phyloP scores from a whole-genome alignment of 2,888 invertebrate genomes.

The Drosophila yooni region DNA sequence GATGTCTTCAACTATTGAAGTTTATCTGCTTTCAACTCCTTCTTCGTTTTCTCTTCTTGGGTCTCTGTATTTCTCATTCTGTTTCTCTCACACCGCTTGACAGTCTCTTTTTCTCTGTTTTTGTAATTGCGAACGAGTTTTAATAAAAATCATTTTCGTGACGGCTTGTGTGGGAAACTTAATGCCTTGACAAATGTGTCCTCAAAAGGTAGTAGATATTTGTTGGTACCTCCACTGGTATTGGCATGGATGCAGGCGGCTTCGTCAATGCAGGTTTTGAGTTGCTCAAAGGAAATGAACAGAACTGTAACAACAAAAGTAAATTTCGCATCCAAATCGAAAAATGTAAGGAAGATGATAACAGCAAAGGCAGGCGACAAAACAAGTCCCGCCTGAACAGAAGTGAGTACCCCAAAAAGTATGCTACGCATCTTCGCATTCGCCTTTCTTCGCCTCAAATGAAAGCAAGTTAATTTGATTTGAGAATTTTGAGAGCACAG shows the following conservation, averaged over 20 bases:
- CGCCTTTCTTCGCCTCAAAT: slow-evolving; percentile 53
- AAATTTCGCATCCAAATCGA: slow-evolving; percentile 55
- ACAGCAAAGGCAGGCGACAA: slow-evolving; percentile 17
- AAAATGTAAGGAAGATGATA: slow-evolving; percentile 3
- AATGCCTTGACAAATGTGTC: slow-evolving; percentile 52
- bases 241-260: slow-evolving; percentile 32
- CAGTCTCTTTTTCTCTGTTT: background rate
- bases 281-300: slow-evolving; percentile 74
- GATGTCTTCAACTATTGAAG: background rate
- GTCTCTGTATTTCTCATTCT: background rate
- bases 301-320: slow-evolving; percentile 68
- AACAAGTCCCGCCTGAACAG: slow-evolving; percentile 32
- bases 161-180: slow-evolving; percentile 52
- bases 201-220: slow-evolving; percentile 15
- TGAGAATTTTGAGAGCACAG: slow-evolving; percentile 60
- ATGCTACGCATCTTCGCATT: slow-evolving; percentile 35
- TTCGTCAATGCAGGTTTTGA: slow-evolving; percentile 59
- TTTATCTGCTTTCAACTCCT: background rate
- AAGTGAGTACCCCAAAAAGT: slow-evolving; percentile 41
- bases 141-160: slow-evolving; percentile 49
- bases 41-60: background rate
- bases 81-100: background rate
- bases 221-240: slow-evolving; percentile 14
- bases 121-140: slow-evolving; percentile 50
- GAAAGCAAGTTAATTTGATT: slow-evolving; percentile 77